phyloP scores from a whole-genome alignment of 2,797 vertebrate species.

The Typhlichthys subterraneus region DNA sequence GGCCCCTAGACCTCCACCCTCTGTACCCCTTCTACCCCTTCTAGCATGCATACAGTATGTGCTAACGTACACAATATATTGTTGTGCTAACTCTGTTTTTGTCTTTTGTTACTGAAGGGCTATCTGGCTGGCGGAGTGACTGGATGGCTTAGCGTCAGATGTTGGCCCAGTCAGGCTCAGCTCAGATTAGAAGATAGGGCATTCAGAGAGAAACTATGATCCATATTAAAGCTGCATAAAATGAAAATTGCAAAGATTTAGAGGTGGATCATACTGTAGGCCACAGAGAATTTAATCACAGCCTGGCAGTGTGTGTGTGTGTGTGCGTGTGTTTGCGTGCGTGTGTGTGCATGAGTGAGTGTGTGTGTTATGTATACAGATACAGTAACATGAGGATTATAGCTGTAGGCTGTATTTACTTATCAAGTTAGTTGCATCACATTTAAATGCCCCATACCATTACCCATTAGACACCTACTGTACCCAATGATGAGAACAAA shows the following conservation, averaged over 20 bases:
- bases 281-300: conserved; percentile 91
- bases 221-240: conserved; percentile 96
- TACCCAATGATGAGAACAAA: too few species aligned
- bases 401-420: conserved; percentile 76
- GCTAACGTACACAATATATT: neutral
- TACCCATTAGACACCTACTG: neutral
- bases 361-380: conserved; percentile 43
- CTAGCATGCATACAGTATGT: conserved; percentile 3
- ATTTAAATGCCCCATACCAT: conserved; percentile 9
- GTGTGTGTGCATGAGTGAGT: conserved; percentile 3
- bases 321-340: conserved; percentile 22
- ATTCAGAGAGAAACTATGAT: conserved; percentile 82
- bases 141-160: conserved; percentile 81
- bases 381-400: conserved; percentile 73
- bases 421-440: conserved; percentile 66
- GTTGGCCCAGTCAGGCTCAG: conserved; percentile 85
- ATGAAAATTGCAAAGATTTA: conserved; percentile 98
- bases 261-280: conserved; percentile 82
- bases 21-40: conserved; percentile 28
- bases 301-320: conserved; percentile 63
- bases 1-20: conserved; percentile 40
- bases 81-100: conserved; percentile 26
- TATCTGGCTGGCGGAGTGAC: conserved; percentile 61
- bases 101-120: conserved; percentile 51
- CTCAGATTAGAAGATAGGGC: conserved; percentile 84